Base-by-base conservation (phyloP, 2,113 vertebrate genomes). In the Orthonyx spaldingii region DNA sequence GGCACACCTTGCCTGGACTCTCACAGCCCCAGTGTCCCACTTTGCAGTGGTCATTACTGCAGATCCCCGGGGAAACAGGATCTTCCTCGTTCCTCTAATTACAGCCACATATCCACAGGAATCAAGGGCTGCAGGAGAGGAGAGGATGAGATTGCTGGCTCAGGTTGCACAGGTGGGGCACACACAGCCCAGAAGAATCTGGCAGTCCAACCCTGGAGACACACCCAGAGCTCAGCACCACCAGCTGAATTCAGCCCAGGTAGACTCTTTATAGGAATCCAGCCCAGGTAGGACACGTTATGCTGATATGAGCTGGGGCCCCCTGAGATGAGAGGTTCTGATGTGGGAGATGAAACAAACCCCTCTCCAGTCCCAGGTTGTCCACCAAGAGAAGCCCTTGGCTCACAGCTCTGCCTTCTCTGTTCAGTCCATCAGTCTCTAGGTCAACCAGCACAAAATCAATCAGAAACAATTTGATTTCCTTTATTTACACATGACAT, bases 331-430 rank as follows among this genome's bases (percentile, higher is more conserved):
- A 18, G 33, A 46, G 17, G 5, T 5, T 39, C 13, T 47, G 64
- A 26, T 0, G 0, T 8, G 35, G 44, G 18, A 66, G 12, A n/a
- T 3, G 21, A 2, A 50, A 60, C 23, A 59, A 83, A 33, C 12
- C 26, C n/a, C 16, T 60, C 55, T 41, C n/a, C 26, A 21, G 30
- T 5, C 27, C 33, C n/a, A 88, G 11, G 7, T 0, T 66, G 55
- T 10, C 12, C 26, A 56, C 5, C 27, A 44, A 39, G 27, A 70
- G 21, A 76, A 91, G 33, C 17, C 10, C 17, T 57, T 17, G 39
- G 64, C 28, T 56, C 30, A 74, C 2, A 6, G 70, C 35, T 90
- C 82, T 85, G n/a, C 65, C 42, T 70, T 70, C 61, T 28, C 47
- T 68, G 55, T 5, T n/a, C 35, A 53, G 22, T 27, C 72, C 49